A percentile compares a stretch with the other conserved stretches of the same genome.
These are phyloP conservation scores for Atlantisia rogersi DNA, from an alignment of 2,113 vertebrate species.

Conservation along the genomic window DNA sequence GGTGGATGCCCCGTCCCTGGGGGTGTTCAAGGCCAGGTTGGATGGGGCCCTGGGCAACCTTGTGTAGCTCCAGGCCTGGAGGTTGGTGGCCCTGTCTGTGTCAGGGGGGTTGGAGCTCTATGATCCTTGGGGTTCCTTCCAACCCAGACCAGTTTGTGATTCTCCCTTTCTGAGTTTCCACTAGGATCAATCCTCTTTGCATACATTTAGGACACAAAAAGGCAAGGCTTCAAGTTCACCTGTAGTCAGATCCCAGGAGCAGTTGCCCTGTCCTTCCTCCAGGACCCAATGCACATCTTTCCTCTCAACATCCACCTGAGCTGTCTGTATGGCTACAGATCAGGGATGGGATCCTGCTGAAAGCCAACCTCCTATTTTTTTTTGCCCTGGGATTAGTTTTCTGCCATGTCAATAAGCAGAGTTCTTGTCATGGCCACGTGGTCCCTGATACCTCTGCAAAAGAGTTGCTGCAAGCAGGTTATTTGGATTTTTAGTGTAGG, in stretches of 20 bases:
- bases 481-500: not conserved
- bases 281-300: accelerated
- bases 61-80: no score
- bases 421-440: accelerated
- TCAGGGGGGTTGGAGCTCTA: no score
- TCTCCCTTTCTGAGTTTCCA: not conserved
- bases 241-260: not conserved
- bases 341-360: not conserved
- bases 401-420: not conserved
- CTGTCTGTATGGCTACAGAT: accelerated
- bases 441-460: not conserved
- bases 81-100: no score
- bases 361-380: not conserved
- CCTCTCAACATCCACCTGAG: not conserved
- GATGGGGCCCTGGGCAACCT: no score
- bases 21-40: no score
- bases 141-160: no score
- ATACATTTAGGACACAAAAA: not conserved
- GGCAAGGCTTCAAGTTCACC: not conserved
- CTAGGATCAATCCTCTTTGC: not conserved
- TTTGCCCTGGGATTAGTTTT: not conserved
- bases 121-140: no score
- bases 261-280: not conserved
- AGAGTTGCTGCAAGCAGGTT: not conserved
- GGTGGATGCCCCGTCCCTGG: no score